These are phyloP conservation scores for Leptura quadrifasciata DNA, from an alignment of 2,888 invertebrate species.

Conservation along the genomic window DNA sequence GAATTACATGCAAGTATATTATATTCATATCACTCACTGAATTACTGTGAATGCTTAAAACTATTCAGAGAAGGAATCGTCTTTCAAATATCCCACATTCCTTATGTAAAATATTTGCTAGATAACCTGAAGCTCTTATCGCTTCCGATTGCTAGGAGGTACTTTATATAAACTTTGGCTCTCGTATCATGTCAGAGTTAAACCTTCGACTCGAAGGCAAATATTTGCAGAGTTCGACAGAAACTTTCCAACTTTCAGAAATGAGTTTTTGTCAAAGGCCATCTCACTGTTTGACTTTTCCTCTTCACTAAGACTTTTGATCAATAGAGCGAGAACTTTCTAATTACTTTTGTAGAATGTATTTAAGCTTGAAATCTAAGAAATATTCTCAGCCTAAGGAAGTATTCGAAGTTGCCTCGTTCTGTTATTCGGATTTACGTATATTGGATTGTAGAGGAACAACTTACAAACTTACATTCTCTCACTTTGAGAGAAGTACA, in stretches of 20 bases:
- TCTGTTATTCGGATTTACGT: slow-evolving; percentile 35
- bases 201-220: slow-evolving; percentile 42
- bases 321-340: slow-evolving; percentile 63
- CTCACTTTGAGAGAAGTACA: not conserved
- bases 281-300: slow-evolving; percentile 57
- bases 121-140: slow-evolving; percentile 55
- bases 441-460: slow-evolving; percentile 20
- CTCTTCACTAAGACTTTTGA: slow-evolving; percentile 62
- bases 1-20: not conserved
- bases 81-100: slow-evolving; percentile 51
- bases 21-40: not conserved
- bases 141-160: slow-evolving; percentile 56
- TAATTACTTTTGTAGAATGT: slow-evolving; percentile 61
- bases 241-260: slow-evolving; percentile 60
- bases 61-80: slow-evolving; percentile 32
- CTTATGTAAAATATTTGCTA: slow-evolving; percentile 53
- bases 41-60: slow-evolving; percentile 14
- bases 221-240: slow-evolving; percentile 56
- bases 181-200: slow-evolving; percentile 31
- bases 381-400: slow-evolving; percentile 10
- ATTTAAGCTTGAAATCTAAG: slow-evolving; percentile 31
- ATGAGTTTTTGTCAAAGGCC: slow-evolving; percentile 66
- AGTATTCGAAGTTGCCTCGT: not conserved
- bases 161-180: slow-evolving; percentile 52
- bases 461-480: not conserved